phyloP scores from a whole-genome alignment of 2,797 vertebrate species.

The Taenioides sp. region DNA sequence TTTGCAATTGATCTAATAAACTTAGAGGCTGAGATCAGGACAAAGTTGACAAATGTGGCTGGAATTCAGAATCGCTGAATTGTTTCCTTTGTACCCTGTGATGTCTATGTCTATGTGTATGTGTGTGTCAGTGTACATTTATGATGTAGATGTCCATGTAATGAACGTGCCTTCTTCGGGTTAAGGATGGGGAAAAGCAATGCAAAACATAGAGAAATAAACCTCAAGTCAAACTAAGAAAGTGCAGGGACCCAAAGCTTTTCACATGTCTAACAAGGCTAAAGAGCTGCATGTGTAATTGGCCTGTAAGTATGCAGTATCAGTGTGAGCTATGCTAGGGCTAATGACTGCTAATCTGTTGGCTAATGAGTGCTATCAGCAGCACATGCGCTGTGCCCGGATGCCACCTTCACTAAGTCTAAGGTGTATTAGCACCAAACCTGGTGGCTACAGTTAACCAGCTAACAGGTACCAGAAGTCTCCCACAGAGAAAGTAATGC shows the following conservation, averaged over 20 bases:
- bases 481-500: slow-evolving; percentile 64
- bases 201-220: not conserved
- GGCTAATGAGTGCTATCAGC: slow-evolving; percentile 66
- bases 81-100: too few relatives aligned
- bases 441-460: slow-evolving; percentile 29
- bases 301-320: slow-evolving; percentile 41
- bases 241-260: slow-evolving; percentile 22
- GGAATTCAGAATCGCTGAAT: not conserved
- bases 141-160: not conserved
- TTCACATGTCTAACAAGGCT: slow-evolving; percentile 36
- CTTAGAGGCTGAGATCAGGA: not conserved
- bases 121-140: too few relatives aligned
- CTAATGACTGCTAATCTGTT: slow-evolving; percentile 68
- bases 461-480: slow-evolving; percentile 43
- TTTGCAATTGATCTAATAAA: not conserved
- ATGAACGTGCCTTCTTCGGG: not conserved
- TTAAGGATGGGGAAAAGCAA: not conserved
- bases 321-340: slow-evolving; percentile 44
- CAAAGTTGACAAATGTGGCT: not conserved
- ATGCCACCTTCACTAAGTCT: slow-evolving; percentile 54
- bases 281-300: slow-evolving; percentile 39
- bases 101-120: too few relatives aligned
- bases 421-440: slow-evolving; percentile 55
- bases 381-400: slow-evolving; percentile 16
- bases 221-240: not conserved